Conservation (phyloP, 2,113 vertebrate genomes). For the Calidris pygmaea region DNA sequence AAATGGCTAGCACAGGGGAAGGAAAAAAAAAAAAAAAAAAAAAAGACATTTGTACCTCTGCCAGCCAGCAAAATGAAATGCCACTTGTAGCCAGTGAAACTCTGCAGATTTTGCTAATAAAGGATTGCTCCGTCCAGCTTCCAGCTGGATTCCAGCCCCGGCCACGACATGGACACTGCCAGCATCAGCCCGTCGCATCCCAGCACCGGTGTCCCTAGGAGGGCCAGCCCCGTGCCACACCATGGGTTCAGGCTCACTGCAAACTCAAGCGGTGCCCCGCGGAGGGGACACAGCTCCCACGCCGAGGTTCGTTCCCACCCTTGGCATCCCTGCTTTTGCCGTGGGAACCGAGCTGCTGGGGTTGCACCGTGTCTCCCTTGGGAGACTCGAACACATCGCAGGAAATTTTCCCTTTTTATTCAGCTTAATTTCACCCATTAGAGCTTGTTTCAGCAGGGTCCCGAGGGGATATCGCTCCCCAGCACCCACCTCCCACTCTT, state of each 20-base stretch:
- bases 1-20: background rate
- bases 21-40: too few species aligned
- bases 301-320: background rate
- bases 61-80: background rate
- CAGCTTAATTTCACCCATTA: conserved; percentile 49
- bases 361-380: background rate
- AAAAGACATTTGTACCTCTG: background rate
- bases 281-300: background rate
- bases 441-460: conserved; percentile 8
- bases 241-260: background rate
- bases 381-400: background rate
- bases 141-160: conserved; percentile 55
- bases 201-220: background rate
- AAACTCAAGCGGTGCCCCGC: accelerated
- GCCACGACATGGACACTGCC: background rate
- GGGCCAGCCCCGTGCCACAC: background rate
- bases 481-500: background rate
- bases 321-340: background rate
- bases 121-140: conserved; percentile 2
- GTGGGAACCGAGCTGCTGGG: background rate
- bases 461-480: background rate
- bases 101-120: conserved; percentile 63
- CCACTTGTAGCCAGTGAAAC: conserved; percentile 35
- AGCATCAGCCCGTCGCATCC: background rate
- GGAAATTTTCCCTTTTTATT: background rate